These are phyloP conservation scores for Arge pagana DNA, from an alignment of 2,888 invertebrate species.

Conservation along the genomic window DNA sequence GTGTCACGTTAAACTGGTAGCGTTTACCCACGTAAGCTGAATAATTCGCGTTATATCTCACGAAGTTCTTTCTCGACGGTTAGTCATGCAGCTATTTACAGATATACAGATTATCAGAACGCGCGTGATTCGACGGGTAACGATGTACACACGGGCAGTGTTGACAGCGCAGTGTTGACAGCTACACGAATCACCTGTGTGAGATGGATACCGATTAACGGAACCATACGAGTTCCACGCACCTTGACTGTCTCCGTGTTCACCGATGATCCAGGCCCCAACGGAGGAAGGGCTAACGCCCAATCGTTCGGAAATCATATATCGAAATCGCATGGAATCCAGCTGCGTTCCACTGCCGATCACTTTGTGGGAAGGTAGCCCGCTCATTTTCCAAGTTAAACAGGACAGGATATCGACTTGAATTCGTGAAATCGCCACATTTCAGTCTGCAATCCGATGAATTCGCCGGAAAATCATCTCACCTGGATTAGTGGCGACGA, in stretches of 20 bases:
- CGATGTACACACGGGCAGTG: too few species aligned
- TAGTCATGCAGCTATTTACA: too few species aligned
- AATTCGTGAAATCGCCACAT: background rate
- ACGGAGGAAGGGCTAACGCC: conserved; percentile 63
- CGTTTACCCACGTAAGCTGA: too few species aligned
- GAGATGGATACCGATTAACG: too few species aligned
- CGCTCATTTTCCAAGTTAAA: conserved; percentile 69
- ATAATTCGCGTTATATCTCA: too few species aligned
- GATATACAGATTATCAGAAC: too few species aligned
- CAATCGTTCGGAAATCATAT: conserved; percentile 63
- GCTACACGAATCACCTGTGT: too few species aligned
- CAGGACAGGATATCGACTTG: conserved; percentile 66
- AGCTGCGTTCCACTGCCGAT: conserved; percentile 69
- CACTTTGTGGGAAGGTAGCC: conserved; percentile 64
- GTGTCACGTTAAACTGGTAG: too few species aligned
- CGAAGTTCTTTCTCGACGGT: too few species aligned
- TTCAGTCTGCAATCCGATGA: background rate
- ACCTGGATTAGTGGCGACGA: conserved; percentile 64
- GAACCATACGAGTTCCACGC: too few species aligned
- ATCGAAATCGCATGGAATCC: conserved; percentile 67
- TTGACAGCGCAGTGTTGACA: too few species aligned
- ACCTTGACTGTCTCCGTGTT: conserved; percentile 70
- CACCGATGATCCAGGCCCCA: conserved; percentile 69
- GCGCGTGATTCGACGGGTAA: too few species aligned
- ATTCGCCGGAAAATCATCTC: conserved; percentile 1